These are phyloP conservation scores for Hippocampus barbouri DNA, from an alignment of 2,113 vertebrate species.

Conservation along the genomic window DNA sequence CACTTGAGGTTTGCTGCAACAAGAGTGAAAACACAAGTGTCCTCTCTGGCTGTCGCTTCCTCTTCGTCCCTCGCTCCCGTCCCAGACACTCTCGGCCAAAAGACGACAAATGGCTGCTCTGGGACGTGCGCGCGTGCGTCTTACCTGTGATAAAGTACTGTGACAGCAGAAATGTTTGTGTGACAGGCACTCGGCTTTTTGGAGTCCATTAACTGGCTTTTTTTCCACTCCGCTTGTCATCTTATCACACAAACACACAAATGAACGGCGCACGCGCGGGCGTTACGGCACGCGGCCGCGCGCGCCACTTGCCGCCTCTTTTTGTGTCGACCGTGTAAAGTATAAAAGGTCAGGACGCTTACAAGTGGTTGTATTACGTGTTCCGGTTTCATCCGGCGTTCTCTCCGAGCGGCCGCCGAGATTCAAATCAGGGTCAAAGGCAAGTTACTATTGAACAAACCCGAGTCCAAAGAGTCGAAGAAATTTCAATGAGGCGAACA, in stretches of 20 bases:
- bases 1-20: conserved; percentile 87
- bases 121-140: conserved; percentile 44
- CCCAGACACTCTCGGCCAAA: conserved; percentile 36
- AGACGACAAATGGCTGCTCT: conserved; percentile 76
- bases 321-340: conserved; percentile 19
- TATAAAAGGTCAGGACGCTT: neutral
- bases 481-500: no score
- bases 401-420: no score
- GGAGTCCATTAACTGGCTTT: conserved; percentile 69
- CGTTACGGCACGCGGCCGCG: conserved; percentile 34
- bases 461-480: no score
- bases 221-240: conserved; percentile 63
- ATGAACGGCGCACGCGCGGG: neutral
- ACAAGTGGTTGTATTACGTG: neutral
- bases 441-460: no score
- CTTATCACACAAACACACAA: conserved; percentile 51
- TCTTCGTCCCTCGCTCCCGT: conserved; percentile 59
- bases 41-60: conserved; percentile 63
- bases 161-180: conserved; percentile 78
- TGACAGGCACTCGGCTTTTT: conserved; percentile 61
- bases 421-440: no score
- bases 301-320: conserved; percentile 41
- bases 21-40: conserved; percentile 82
- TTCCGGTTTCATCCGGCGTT: neutral
- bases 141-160: conserved; percentile 68